phyloP scores from a whole-genome alignment of 2,797 vertebrate species.

The Scyliorhinus canicula region DNA sequence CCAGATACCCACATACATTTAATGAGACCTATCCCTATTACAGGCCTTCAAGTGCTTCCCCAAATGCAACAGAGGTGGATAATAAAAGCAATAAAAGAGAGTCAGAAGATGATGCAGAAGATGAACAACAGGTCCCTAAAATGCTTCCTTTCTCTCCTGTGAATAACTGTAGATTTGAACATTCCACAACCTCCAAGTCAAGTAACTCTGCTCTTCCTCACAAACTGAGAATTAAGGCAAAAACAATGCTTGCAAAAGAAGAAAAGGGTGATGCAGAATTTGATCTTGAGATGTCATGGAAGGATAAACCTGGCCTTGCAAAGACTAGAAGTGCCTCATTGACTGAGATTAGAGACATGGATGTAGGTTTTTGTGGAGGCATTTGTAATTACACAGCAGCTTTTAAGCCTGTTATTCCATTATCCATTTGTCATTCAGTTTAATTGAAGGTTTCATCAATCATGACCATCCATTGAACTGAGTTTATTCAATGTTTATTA shows the following conservation, averaged over 20 bases:
- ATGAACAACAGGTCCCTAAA: constrained; percentile 58
- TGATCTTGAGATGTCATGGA: constrained; percentile 3
- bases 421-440: constrained; percentile 2
- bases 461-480: not conserved
- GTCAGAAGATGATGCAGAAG: constrained; percentile 50
- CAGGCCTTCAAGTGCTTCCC: constrained; percentile 43
- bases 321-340: constrained; percentile 19
- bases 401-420: not conserved
- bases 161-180: constrained; percentile 27
- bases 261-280: constrained; percentile 10
- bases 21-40: constrained; percentile 44
- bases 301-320: not conserved
- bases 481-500: not conserved
- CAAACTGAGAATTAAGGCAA: constrained; percentile 65
- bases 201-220: constrained; percentile 54
- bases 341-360: constrained; percentile 5
- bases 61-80: fast-evolving
- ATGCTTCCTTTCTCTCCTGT: constrained; percentile 40
- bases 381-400: not conserved
- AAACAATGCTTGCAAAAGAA: constrained; percentile 23
- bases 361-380: constrained; percentile 4
- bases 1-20: not conserved
- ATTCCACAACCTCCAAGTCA: constrained; percentile 33
- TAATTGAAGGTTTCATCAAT: constrained; percentile 4
- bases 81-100: constrained; percentile 39